Base-by-base conservation (phyloP, 2,888 invertebrate genomes). In the Papilio elwesi region DNA sequence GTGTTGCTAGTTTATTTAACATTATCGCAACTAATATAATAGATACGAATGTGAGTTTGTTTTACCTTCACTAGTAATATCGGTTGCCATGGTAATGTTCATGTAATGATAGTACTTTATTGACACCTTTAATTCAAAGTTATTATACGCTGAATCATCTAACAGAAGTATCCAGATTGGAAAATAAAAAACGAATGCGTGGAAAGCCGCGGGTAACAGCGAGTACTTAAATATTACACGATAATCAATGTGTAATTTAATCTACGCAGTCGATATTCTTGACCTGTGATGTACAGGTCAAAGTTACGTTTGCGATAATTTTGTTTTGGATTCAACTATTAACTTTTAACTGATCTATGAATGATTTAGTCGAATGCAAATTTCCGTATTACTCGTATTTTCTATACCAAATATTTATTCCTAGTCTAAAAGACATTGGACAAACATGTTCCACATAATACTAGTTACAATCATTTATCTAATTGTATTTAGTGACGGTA, bases 401-500 rank as follows among this genome's bases (percentile, higher is more conserved):
- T 3, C 43, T 43, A 43, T 43, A 26, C 26, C 26, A 2, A 26
- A 26, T 26, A 26, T 43, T 43, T 7, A 43, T 43, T 43, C 7
- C 7, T 9, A 43, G n/a, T n/a, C 10, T 9, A 4, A 11, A 55
- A 16, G n/a, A 16, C 11, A 59, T 38, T 38, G 0, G 4, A 11
- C 10, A 26, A 71, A 59, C 12, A 66, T 67, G 62, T 52, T 62
- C 49, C 51, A 13, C 11, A 15, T 43, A n/a, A 13, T 59, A 9
- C 11, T 68, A 9, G 26, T 26, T 7, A n/a, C n/a, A 16, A 13
- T 63, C 3, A 47, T 72, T 3, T 13, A 15, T 63, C 52, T 69
- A 49, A 59, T 70, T 57, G 13, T 71, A 69, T 66, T 80, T 16
- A 78, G 82, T 69, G 76, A 80, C 11, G 78, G 81, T 43, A 80